Base-by-base conservation (phyloP, 2,888 invertebrate species). In the Acronicta psi region DNA sequence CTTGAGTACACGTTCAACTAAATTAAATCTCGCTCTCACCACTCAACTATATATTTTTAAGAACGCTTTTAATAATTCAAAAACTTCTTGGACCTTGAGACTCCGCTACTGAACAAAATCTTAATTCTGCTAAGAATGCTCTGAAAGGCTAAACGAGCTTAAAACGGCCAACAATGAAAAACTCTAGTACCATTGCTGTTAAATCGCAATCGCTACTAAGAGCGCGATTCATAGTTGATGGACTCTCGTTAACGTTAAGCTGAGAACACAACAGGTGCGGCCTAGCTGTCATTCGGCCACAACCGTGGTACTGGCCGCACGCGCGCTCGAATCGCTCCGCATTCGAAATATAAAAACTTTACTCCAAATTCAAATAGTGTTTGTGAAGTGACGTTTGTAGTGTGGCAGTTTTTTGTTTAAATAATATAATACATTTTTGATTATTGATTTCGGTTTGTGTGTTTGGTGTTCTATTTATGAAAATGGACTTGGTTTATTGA, bases 211-310 rank as follows among this genome's bases (percentile, higher is more conserved):
- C 42, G 41, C 55, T 34, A 43, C 40, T 58, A 56, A 47, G 49
- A 53, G 31, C 44, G 44, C 34, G 52, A 50, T 56, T 66, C 52
- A 63, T 63, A 67, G 57, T 64, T 69, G 54, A 75, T 73, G 37
- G 58, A 47, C 29, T 31, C 49, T 61, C 67, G 59, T 73, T 67
- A 76, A 61, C 29, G 74, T 67, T 58, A 76, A 59, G 79, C 77
- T 74, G 75, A 43, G 74, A 77, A 85, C 60, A 87, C 91, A 91
- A 91, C 91, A 91, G 92, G 91, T 91, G 91, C 88, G 62, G 59
- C 43, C 9, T 38, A 31, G 13, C 40, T 17, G 46, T 49, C 88
- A 90, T 88, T 89, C 87, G 84, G 85, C 86, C 82, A 73, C 76
- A 77, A 73, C 61, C 83, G 81, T 80, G 85, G 85, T 61, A 64